Conservation (phyloP, 2,888 invertebrate genomes). For the Ashinkailepas kermadecensis region DNA sequence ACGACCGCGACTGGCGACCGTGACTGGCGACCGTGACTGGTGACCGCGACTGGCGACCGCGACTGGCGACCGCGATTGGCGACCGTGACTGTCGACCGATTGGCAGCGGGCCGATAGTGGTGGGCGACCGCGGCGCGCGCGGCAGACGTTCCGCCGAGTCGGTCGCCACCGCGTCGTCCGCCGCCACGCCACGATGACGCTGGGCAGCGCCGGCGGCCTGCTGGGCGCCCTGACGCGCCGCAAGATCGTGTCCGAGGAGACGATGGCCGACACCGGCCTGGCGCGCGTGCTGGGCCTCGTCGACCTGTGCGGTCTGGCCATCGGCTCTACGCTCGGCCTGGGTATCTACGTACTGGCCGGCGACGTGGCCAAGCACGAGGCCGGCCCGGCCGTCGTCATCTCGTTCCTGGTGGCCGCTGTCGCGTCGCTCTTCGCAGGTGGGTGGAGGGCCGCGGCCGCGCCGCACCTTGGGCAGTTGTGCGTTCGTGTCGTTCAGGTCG, state of each 20-base stretch:
- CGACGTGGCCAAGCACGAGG: constrained; percentile 71
- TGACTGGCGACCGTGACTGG: no score
- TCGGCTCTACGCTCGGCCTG: constrained; percentile 81
- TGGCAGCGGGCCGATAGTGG: neutral
- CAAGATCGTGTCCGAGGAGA: neutral
- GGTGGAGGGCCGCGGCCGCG: constrained; percentile 35
- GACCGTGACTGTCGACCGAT: neutral
- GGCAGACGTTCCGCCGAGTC: neutral
- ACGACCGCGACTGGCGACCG: no score
- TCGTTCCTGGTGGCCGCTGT: constrained; percentile 87
- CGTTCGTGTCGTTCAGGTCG: no score
- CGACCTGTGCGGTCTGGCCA: constrained; percentile 79
- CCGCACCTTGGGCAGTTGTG: no score
- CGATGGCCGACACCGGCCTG: constrained; percentile 38
- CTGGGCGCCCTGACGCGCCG: neutral
- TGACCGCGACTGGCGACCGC: no score
- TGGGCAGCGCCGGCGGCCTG: neutral
- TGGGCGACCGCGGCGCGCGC: neutral
- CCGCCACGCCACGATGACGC: neutral
- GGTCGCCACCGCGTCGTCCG: neutral
- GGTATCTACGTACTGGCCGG: constrained; percentile 93
- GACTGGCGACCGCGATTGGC: no score
- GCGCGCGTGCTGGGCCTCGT: constrained; percentile 69
- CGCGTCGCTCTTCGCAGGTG: constrained; percentile 85
- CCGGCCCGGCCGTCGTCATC: constrained; percentile 84